Base-by-base conservation (phyloP, 2,888 invertebrate species). In the Eurois occulta region DNA sequence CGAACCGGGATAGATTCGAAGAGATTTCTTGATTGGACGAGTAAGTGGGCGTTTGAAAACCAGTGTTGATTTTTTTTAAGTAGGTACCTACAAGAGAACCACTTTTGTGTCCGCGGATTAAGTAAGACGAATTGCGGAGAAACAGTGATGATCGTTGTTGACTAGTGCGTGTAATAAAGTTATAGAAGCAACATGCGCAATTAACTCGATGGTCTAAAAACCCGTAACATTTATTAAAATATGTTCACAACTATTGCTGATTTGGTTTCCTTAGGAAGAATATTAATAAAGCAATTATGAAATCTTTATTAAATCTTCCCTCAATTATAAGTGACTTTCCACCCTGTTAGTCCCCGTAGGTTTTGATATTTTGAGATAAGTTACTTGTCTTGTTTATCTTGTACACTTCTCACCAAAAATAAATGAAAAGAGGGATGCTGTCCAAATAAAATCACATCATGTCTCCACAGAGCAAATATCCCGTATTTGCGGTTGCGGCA, bases 1-100 rank as follows among this genome's bases (percentile, higher is more conserved):
- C 92, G 89, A 91, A 92, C 71, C 72, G 60, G 78, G 83, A 86
- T 78, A 73, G 73, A 83, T 83, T 78, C 74, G 80, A 86, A 79
- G 81, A 87, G 85, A 78, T 83, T 81, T 86, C 78, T 87, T 86
- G 77, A 85, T 83, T 83, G 69, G 72, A 78, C 79, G 79, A 62
- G 84, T 86, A 79, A 81, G 74, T 74, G 71, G 74, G 68, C 80
- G 80, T 75, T 70, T 21, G 72, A 81, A 84, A 78, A 88, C 72
- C 75, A 67, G 74, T 66, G 77, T 64, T 66, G 55, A 38, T 75
- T 81, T 81, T 87, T 88, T 76, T 64, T 55, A 60, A 76, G 68
- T 55, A 60, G 75, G 68, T 75, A 58, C 41, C 55, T 58, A 67
- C 69, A 65, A 69, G 10, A 73, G 65, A 77, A 69, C 32, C 60